Conservation (phyloP, 2,797 vertebrate genomes). For the Tiaroga cobitis region DNA sequence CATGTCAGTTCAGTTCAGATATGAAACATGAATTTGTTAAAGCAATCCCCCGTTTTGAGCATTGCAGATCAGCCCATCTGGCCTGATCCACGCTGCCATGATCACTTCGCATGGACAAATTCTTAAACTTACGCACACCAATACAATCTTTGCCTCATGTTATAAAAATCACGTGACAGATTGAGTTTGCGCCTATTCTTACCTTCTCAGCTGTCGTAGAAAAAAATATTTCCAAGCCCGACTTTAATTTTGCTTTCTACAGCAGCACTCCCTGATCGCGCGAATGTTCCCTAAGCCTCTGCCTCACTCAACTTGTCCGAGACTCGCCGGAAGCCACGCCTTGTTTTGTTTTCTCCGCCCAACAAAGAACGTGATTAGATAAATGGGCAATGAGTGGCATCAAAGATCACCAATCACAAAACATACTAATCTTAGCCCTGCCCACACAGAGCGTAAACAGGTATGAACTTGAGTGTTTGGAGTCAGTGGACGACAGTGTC, state of each 20-base stretch:
- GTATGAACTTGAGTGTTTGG: conserved; percentile 27
- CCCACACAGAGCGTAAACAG: conserved; percentile 25
- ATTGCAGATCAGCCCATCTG: conserved; percentile 20
- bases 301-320: conserved; percentile 51
- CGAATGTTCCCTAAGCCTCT: conserved; percentile 58
- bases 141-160: not conserved
- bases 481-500: not conserved
- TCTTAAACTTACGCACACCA: conserved; percentile 4
- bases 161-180: not conserved
- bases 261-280: conserved; percentile 50
- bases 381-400: conserved; percentile 49
- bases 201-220: conserved; percentile 65
- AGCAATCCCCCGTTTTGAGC: not conserved
- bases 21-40: not conserved
- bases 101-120: conserved; percentile 14
- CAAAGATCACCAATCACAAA: conserved; percentile 61
- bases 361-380: conserved; percentile 56
- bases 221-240: conserved; percentile 62
- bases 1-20: not conserved
- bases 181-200: not conserved
- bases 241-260: conserved; percentile 25
- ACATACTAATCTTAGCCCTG: not conserved
- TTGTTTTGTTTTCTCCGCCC: conserved; percentile 63
- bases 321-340: conserved; percentile 62
- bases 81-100: conserved; percentile 44